Percentiles rank a stretch among this genome's conserved stretches.
phyloP scores from a whole-genome alignment of 2,113 vertebrate genomes.

The Tragelaphus buxtoni region DNA sequence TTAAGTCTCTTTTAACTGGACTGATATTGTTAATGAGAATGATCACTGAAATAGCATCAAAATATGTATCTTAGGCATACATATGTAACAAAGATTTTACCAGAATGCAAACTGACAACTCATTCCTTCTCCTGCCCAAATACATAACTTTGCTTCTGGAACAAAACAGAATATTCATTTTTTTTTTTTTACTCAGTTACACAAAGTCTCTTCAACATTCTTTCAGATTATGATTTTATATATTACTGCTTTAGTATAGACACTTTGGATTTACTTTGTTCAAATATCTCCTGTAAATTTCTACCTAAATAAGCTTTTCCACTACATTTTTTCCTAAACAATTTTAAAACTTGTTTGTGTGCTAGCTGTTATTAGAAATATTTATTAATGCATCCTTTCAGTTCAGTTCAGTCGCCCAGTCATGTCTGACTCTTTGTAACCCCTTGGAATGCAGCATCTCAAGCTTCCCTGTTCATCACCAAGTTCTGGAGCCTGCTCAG shows the following conservation, averaged over 20 bases:
- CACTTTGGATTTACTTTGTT: background rate
- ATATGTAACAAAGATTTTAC: background rate
- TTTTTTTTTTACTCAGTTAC: background rate
- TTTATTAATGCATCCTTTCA: background rate
- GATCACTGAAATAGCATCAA: background rate
- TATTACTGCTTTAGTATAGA: background rate
- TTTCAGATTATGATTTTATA: background rate
- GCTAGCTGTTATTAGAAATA: background rate
- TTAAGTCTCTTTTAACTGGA: background rate
- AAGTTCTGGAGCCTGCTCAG: background rate
- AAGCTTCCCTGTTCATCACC: background rate
- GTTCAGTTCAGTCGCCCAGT: background rate
- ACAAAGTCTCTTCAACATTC: background rate
- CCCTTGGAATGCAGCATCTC: background rate
- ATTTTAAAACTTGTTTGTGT: background rate
- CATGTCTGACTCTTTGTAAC: background rate
- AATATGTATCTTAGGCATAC: background rate
- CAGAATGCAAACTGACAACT: background rate
- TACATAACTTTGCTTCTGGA: background rate
- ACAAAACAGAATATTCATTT: background rate
- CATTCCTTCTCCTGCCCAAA: background rate
- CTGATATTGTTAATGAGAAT: background rate
- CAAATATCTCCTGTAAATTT: background rate
- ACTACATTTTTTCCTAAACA: background rate
- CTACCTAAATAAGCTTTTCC: background rate